Evolutionary conservation across 2,888 invertebrate species (phyloP), one percentile per base, ranked within the genome.

Genomic region (Eretmocerus hayati): DNA sequence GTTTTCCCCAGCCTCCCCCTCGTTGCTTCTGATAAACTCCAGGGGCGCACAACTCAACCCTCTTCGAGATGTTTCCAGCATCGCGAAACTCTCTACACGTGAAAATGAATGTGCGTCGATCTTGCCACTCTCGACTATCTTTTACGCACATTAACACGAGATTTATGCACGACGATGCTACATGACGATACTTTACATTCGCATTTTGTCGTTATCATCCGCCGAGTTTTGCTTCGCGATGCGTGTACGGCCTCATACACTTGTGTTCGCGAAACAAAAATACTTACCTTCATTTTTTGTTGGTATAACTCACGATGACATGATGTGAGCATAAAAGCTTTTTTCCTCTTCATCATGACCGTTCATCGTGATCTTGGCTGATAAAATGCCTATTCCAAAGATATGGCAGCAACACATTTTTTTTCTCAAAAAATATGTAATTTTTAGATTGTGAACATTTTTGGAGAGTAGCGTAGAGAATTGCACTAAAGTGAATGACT

Each of bases 141-240:
- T 46, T 52, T 64, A 60, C 60, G 63, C 66, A 60, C 68, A 68
- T 68, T 69, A 68, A 68, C 69, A 61, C 61, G 61, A 66, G 69
- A 69, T 70, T 69, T 69, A 70, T 68, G 62, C 62, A 16, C 5
- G 38, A 15, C 60, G 65, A 65, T 68, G 60, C 63, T 55, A 23
- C 38, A 62, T 55, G 62, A 62, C 63, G 69, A 67, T 66, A 65
- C 67, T 66, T 67, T 66, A 64, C 67, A 70, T 70, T 70, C 69
- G 67, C 69, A 70, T 70, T 70, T 69, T 69, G 65, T 67, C 67
- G 66, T 67, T 67, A 67, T 68, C 66, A 69, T 68, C 64, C n/a
- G n/a, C 59, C 58, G 21, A 58, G 51, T 41, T 36, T 54, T 52
- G 55, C 53, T 53, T 50, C 46, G 48, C 45, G 41, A 16, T 31